Evolutionary conservation across 2,113 vertebrate species (phyloP).

Genomic region (Coryphaenoides rupestris): DNA sequence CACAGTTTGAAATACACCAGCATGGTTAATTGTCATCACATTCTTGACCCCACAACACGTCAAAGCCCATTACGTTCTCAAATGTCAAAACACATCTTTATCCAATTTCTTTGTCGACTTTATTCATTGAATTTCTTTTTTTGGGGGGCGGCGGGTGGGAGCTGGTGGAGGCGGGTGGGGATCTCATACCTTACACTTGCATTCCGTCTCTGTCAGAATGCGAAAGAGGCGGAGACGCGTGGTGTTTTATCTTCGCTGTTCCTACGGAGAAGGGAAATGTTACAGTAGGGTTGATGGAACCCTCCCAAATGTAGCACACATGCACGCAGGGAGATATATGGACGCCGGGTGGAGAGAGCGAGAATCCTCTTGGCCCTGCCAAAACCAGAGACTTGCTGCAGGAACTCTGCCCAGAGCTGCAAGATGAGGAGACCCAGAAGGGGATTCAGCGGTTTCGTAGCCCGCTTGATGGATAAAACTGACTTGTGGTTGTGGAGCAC

Average conservation of each 20-base stretch:
- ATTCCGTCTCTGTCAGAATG: no score
- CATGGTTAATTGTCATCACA: neutral
- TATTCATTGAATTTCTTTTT: no score
- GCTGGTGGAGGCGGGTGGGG: no score
- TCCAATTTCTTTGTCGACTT: no score
- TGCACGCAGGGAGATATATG: slow-evolving; percentile 51
- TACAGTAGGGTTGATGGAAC: slow-evolving; percentile 45
- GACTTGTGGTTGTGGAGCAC: slow-evolving; percentile 43
- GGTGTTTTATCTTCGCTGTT: neutral
- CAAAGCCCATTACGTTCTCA: no score
- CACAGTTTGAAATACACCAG: no score
- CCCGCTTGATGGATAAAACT: slow-evolving; percentile 40
- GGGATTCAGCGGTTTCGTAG: slow-evolving; percentile 13
- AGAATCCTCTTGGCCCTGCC: slow-evolving; percentile 45
- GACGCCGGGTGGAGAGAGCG: slow-evolving; percentile 52
- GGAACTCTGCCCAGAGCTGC: slow-evolving; percentile 49
- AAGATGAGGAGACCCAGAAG: slow-evolving; percentile 21
- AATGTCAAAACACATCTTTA: no score
- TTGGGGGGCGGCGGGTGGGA: no score
- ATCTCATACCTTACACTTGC: no score
- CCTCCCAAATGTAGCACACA: slow-evolving; percentile 48
- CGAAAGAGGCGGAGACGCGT: no score
- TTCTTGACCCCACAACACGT: neutral
- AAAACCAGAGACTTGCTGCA: slow-evolving; percentile 64
- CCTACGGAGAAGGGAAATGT: slow-evolving; percentile 31